These are phyloP conservation scores for Nymphalis io DNA, from an alignment of 1,140 invertebrate species.

Conservation along the genomic window DNA sequence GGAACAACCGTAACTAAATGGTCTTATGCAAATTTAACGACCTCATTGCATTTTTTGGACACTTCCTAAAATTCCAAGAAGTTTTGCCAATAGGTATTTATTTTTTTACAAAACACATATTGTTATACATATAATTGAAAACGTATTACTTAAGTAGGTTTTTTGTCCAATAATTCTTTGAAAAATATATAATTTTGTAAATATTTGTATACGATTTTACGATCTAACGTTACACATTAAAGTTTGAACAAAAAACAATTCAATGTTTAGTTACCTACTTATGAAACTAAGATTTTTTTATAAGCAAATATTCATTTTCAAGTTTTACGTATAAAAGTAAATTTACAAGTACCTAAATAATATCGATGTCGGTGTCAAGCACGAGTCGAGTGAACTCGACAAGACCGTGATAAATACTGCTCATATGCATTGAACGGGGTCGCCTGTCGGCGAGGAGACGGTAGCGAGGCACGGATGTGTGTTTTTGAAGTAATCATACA, in stretches of 20 bases:
- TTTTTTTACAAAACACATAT: not conserved
- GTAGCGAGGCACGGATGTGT: not conserved
- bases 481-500: constrained; percentile 1
- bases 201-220: too few relatives aligned
- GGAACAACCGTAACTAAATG: constrained; percentile 24
- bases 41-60: constrained; percentile 30
- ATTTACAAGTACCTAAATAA: constrained; percentile 41
- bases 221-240: too few relatives aligned
- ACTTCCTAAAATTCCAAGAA: constrained; percentile 12
- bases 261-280: too few relatives aligned
- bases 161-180: too few relatives aligned
- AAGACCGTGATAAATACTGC: constrained; percentile 47
- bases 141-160: too few relatives aligned
- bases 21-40: constrained; percentile 31
- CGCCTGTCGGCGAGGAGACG: constrained; percentile 3
- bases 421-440: constrained; percentile 29
- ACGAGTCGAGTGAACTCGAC: constrained; percentile 39
- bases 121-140: not conserved
- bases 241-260: too few relatives aligned
- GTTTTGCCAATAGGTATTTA: not conserved
- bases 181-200: too few relatives aligned
- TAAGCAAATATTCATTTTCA: not conserved
- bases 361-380: constrained; percentile 66
- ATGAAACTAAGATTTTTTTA: too few relatives aligned
- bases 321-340: not conserved